Evolutionary conservation across 1,140 invertebrate genomes (phyloP).

Genomic region (Eupristina koningsbergeri): DNA sequence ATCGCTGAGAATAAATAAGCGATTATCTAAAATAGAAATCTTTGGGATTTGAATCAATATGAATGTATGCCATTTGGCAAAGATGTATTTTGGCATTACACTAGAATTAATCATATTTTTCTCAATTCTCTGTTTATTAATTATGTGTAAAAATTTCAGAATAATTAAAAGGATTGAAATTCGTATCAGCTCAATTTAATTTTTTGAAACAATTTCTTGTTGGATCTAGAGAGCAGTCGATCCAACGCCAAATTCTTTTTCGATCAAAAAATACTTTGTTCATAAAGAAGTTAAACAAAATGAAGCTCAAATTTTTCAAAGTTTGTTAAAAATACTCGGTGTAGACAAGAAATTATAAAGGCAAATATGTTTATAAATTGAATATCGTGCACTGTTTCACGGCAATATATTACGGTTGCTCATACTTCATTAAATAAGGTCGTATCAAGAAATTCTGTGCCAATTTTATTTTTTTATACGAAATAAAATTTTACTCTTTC

Average conservation of each 20-base stretch:
- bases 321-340: background rate
- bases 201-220: background rate
- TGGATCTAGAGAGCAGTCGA: background rate
- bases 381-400: conserved; percentile 36
- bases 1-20: conserved; percentile 62
- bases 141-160: background rate
- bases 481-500: too few relatives aligned
- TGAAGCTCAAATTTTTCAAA: background rate
- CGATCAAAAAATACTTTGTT: background rate
- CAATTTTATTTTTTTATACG: conserved; percentile 45
- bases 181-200: too few relatives aligned
- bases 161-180: too few relatives aligned
- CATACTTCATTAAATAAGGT: conserved; percentile 46
- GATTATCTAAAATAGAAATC: conserved; percentile 56
- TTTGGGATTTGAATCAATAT: background rate
- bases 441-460: conserved; percentile 41
- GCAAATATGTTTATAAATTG: conserved; percentile 29
- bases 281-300: too few relatives aligned
- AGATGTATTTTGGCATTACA: background rate
- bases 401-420: conserved; percentile 53
- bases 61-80: conserved; percentile 59
- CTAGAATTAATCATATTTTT: conserved; percentile 26
- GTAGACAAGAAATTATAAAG: background rate
- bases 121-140: conserved; percentile 27
- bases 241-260: background rate